phyloP scores from a whole-genome alignment of 2,888 invertebrate species.

The Leucophora obtusa region DNA sequence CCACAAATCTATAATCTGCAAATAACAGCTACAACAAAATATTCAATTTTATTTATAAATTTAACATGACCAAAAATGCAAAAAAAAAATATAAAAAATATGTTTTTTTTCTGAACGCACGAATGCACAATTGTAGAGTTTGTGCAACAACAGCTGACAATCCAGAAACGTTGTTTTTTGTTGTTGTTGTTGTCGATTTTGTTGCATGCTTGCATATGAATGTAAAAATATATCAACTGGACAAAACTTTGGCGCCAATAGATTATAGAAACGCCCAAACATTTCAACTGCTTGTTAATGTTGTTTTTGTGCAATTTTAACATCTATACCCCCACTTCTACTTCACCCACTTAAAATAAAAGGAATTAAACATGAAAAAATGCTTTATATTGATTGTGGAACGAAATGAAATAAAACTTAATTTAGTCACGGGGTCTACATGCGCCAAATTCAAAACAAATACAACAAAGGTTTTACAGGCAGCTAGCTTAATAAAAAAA shows the following conservation, averaged over 20 bases:
- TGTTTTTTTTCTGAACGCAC: slow-evolving; percentile 36
- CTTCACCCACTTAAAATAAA: background rate
- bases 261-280: slow-evolving; percentile 64
- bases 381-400: slow-evolving; percentile 42
- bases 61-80: slow-evolving; percentile 40
- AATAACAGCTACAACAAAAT: slow-evolving; percentile 23
- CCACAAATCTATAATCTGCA: slow-evolving; percentile 54
- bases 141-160: slow-evolving; percentile 57
- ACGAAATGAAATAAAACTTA: slow-evolving; percentile 53
- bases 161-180: slow-evolving; percentile 43
- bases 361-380: slow-evolving; percentile 22
- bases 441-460: slow-evolving; percentile 63
- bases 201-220: slow-evolving; percentile 18
- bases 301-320: slow-evolving; percentile 29
- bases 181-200: slow-evolving; percentile 29
- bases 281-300: slow-evolving; percentile 57
- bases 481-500: background rate
- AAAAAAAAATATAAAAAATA: background rate
- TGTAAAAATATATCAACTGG: slow-evolving; percentile 22
- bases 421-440: slow-evolving; percentile 64
- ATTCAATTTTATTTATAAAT: slow-evolving; percentile 40
- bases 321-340: slow-evolving; percentile 12
- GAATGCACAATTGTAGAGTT: slow-evolving; percentile 56
- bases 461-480: slow-evolving; percentile 23
- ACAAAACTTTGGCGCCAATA: slow-evolving; percentile 62